Evolutionary conservation across 2,888 invertebrate genomes (phyloP).

Genomic region (Trachelus iudaicus): DNA sequence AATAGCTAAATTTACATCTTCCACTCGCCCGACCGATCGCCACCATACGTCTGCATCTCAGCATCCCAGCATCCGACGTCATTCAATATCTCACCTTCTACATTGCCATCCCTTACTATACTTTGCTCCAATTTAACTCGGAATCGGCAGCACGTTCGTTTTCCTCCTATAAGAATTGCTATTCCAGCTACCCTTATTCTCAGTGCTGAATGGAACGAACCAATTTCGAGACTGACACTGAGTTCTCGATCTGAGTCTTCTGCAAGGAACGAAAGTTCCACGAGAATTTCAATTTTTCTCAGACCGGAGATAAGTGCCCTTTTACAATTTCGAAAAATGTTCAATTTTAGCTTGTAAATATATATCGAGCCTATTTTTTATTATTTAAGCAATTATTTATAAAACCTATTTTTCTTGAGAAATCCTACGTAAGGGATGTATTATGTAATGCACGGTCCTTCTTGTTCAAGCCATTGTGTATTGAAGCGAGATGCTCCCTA

Average conservation of each 20-base stretch:
- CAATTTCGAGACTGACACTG: slow-evolving; percentile 17
- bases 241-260: neutral
- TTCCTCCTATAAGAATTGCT: slow-evolving; percentile 26
- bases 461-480: neutral
- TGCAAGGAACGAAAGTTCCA: neutral
- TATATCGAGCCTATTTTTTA: neutral
- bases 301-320: neutral
- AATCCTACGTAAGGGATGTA: neutral
- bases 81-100: slow-evolving; percentile 23
- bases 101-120: slow-evolving; percentile 30
- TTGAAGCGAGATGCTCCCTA: slow-evolving; percentile 15
- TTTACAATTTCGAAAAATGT: neutral
- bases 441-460: neutral
- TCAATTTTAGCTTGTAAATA: neutral
- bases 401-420: neutral
- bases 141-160: slow-evolving; percentile 22
- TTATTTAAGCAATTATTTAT: neutral
- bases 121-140: slow-evolving; percentile 35
- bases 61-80: slow-evolving; percentile 30
- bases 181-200: slow-evolving; percentile 25
- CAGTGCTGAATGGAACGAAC: slow-evolving; percentile 18
- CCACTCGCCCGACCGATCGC: slow-evolving; percentile 33
- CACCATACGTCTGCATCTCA: slow-evolving; percentile 42
- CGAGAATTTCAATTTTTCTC: neutral
- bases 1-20: slow-evolving; percentile 39